Percentiles rank a stretch among this genome's conserved stretches.
Conservation (phyloP, 2,888 invertebrate species). For the Baronia brevicornis region DNA sequence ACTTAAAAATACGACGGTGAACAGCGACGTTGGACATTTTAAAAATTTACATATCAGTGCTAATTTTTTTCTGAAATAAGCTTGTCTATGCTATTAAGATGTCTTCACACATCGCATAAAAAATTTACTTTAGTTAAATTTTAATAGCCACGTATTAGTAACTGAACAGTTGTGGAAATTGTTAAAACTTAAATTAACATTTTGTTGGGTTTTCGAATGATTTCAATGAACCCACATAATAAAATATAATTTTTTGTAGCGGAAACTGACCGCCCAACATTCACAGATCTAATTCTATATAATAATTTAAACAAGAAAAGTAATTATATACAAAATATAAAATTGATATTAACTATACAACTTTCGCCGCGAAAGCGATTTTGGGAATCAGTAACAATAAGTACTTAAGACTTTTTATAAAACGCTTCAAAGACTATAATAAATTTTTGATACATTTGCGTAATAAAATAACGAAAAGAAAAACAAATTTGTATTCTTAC, state of each 20-base stretch:
- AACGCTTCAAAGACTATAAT: conserved; percentile 32
- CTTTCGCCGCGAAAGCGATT: conserved; percentile 44
- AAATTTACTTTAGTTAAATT: too few relatives aligned
- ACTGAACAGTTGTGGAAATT: conserved; percentile 15
- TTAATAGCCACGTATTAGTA: conserved; percentile 27
- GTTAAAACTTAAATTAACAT: conserved; percentile 31
- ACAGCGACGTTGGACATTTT: conserved; percentile 33
- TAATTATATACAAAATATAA: conserved; percentile 70
- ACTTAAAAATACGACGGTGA: conserved; percentile 64
- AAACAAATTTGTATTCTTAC: conserved; percentile 21
- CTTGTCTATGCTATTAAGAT: too few relatives aligned
- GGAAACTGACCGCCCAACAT: conserved; percentile 30
- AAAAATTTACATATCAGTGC: conserved; percentile 17
- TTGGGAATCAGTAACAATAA: conserved; percentile 59
- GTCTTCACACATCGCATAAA: too few relatives aligned
- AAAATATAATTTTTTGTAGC: conserved; percentile 22
- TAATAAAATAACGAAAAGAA: conserved; percentile 35
- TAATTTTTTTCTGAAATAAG: too few relatives aligned
- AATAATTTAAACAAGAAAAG: conserved; percentile 66
- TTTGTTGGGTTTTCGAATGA: conserved; percentile 38
- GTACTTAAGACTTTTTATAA: conserved; percentile 47
- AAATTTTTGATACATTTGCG: conserved; percentile 36
- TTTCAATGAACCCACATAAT: conserved; percentile 18
- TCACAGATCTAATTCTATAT: conserved; percentile 61
- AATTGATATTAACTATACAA: conserved; percentile 66